phyloP scores from a whole-genome alignment of 2,797 vertebrate species.

The Chelonia mydas region DNA sequence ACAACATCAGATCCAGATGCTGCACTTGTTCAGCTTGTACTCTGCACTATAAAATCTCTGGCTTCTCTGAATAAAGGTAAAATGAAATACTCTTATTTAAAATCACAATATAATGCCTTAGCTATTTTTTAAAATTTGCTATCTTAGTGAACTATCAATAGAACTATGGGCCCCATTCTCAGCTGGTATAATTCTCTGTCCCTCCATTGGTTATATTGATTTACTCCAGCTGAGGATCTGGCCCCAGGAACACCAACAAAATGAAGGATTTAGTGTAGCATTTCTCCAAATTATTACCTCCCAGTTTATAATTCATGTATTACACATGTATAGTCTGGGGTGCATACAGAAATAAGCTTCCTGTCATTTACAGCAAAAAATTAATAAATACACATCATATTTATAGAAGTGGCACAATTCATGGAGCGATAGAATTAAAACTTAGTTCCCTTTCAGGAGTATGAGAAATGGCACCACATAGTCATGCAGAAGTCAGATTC shows the following conservation, averaged over 20 bases:
- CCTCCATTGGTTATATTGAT: neutral
- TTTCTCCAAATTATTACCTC: neutral
- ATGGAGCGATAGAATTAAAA: neutral
- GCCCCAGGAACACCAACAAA: neutral
- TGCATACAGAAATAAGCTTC: neutral
- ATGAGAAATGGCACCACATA: neutral
- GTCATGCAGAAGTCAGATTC: slow-evolving; percentile 4
- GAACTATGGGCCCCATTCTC: neutral
- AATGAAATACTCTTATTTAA: slow-evolving; percentile 14
- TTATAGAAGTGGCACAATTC: neutral
- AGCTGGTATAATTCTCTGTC: neutral
- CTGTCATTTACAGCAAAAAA: neutral
- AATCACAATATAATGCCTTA: neutral
- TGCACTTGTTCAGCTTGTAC: neutral
- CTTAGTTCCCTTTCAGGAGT: neutral
- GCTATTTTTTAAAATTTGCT: neutral
- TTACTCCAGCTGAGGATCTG: neutral
- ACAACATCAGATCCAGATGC: slow-evolving; percentile 7
- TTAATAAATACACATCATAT: neutral
- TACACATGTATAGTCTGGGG: neutral
- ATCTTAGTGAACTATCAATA: neutral
- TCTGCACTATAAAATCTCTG: neutral
- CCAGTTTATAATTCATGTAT: neutral
- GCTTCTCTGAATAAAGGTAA: slow-evolving; percentile 9
- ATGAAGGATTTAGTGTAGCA: neutral